Percentiles rank a stretch among this genome's conserved stretches.
These are phyloP conservation scores for Apostichopus leukothele DNA, from an alignment of 53 echinoderm and acorn worm genomes.

Conservation along the genomic window DNA sequence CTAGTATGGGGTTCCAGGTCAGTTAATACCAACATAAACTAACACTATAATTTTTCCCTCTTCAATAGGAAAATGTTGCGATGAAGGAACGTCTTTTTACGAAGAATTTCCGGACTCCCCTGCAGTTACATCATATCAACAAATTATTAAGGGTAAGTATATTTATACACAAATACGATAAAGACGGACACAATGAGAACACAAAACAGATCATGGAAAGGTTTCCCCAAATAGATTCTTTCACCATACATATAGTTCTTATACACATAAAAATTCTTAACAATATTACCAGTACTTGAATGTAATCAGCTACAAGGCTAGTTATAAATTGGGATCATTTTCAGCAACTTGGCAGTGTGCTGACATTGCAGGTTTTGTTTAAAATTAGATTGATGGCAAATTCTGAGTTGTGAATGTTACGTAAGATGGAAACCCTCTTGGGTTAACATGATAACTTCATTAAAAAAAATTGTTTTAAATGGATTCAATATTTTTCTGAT, in stretches of 20 bases:
- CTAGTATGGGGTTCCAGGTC: too few relatives aligned
- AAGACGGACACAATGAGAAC: not conserved
- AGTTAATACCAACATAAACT: too few relatives aligned
- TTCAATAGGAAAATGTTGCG: slow-evolving; percentile 85
- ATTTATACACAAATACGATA: too few relatives aligned
- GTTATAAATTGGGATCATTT: too few relatives aligned
- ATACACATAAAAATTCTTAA: slow-evolving; percentile 9
- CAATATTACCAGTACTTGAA: slow-evolving; percentile 35
- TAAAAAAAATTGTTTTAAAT: too few relatives aligned
- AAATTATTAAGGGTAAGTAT: slow-evolving; percentile 82
- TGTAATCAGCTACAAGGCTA: not conserved
- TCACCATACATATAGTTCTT: slow-evolving; percentile 16
- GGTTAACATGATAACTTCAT: too few relatives aligned
- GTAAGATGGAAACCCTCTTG: too few relatives aligned
- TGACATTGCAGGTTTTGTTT: too few relatives aligned
- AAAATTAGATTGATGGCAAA: too few relatives aligned
- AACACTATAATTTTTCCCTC: not conserved
- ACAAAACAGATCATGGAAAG: slow-evolving; percentile 6
- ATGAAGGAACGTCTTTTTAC: slow-evolving; percentile 90
- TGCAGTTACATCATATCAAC: slow-evolving; percentile 75
- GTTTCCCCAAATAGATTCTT: slow-evolving; percentile 16
- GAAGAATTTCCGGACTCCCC: slow-evolving; percentile 87
- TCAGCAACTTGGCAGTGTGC: too few relatives aligned
- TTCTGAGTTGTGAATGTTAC: too few relatives aligned
- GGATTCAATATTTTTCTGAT: too few relatives aligned